A percentile compares a stretch with the other conserved stretches of the same genome.
Evolutionary conservation across 2,113 vertebrate species (phyloP).

Genomic region (Brienomyrus brachyistius): DNA sequence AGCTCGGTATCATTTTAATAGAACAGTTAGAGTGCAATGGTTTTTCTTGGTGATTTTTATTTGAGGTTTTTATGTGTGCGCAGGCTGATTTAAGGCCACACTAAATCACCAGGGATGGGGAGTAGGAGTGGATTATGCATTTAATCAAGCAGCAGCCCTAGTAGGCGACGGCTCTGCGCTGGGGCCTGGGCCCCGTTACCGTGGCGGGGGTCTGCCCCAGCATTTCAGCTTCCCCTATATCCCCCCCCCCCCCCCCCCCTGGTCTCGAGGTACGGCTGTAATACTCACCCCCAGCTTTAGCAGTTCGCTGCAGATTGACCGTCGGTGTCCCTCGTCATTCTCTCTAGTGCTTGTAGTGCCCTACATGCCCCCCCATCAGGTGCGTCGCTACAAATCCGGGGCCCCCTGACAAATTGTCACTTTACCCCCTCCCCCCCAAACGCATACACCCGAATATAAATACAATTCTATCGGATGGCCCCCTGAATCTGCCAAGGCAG

Average conservation of each 20-base stretch:
- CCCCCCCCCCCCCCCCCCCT: not conserved
- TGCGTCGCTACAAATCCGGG: no score
- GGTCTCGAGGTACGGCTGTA: not conserved
- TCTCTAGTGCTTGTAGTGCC: not conserved
- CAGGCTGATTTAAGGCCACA: slow-evolving; percentile 77
- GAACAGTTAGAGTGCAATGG: slow-evolving; percentile 77
- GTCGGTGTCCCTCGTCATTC: not conserved
- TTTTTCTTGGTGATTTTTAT: slow-evolving; percentile 81
- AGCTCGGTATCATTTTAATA: slow-evolving; percentile 78
- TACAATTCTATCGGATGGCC: not conserved
- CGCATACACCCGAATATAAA: not conserved
- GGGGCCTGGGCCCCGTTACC: slow-evolving; percentile 55
- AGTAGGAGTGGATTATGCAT: slow-evolving; percentile 76
- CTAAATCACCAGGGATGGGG: slow-evolving; percentile 71
- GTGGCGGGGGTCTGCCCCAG: slow-evolving; percentile 34
- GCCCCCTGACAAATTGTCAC: not conserved
- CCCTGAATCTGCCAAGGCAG: not conserved
- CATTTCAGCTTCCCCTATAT: not conserved
- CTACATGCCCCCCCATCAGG: not conserved
- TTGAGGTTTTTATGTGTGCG: slow-evolving; percentile 78
- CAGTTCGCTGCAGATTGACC: not conserved
- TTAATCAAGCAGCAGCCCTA: slow-evolving; percentile 74
- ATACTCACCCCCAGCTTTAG: not conserved
- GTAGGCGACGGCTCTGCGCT: slow-evolving; percentile 59
- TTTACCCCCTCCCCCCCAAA: not conserved